Base-by-base conservation (phyloP, 2,888 invertebrate genomes). In the Andrena haemorrhoa region DNA sequence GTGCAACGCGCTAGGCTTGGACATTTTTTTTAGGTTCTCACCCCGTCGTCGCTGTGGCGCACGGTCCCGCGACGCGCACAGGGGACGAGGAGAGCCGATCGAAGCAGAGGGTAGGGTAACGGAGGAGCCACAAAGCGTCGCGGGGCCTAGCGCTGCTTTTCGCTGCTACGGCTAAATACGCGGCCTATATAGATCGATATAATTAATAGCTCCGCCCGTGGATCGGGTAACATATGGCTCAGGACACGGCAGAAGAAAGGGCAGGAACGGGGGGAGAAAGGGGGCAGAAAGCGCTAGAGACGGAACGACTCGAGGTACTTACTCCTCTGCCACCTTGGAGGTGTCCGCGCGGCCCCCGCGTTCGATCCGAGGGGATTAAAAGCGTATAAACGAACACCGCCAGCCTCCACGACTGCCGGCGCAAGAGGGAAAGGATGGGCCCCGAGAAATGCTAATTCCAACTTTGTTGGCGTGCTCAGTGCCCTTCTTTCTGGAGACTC, bases 151-250 rank as follows among this genome's bases (percentile, higher is more conserved):
- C 61, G 63, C 64, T 53, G 74, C 76, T 84, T 81, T 79, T 79
- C 84, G 80, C 69, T 77, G 82, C 80, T 70, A 79, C 68, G 70
- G 77, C 82, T 85, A 87, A 86, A 79, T 86, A 86, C 77, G 83
- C 82, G 83, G 87, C 84, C 90, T 89, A 90, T 92, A 91, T 92
- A 92, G 92, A 93, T 93, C 92, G 92, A 93, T 93, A 92, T 93
- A 93, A 93, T 93, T 93, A 93, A 93, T 93, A 93, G 93, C 92
- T 90, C 86, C 85, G 89, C 53, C 41, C 84, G 86, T 88, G 92
- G 90, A 93, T 93, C 92, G 91, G 90, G 91, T 92, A 93, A 93
- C 93, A 93, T 93, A 93, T 93, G 93, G 92, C 88, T 84, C 83
- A 84, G 89, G 88, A 90, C 88, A 86, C 81, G 82, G 78, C 79